Evolutionary conservation across 2,888 invertebrate species (phyloP).

Genomic region (Hypsopygia costalis): DNA sequence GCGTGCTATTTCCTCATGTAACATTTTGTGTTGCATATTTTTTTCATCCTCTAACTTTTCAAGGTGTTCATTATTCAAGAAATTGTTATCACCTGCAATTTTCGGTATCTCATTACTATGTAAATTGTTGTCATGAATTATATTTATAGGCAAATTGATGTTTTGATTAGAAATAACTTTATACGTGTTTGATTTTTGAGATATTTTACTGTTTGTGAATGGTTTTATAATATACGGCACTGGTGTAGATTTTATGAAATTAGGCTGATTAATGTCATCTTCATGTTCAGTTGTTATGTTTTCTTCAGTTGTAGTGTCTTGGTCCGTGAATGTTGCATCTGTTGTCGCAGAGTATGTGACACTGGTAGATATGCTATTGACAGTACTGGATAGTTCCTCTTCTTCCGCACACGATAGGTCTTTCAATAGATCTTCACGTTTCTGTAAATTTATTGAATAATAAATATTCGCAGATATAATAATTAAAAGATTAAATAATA

Average conservation of each 20-base stretch:
- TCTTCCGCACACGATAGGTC: conserved; percentile 81
- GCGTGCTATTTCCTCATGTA: conserved; percentile 66
- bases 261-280: conserved; percentile 39
- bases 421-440: conserved; percentile 81
- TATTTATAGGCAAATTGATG: conserved; percentile 30
- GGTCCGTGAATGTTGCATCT: conserved; percentile 41
- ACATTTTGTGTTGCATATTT: conserved; percentile 61
- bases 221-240: conserved; percentile 2
- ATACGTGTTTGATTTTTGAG: conserved; percentile 18
- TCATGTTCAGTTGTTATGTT: conserved; percentile 45
- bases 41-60: conserved; percentile 61
- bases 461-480: neutral
- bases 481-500: neutral
- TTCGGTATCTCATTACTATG: conserved; percentile 62
- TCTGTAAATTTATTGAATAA: conserved; percentile 55
- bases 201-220: conserved; percentile 11
- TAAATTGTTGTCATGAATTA: conserved; percentile 45
- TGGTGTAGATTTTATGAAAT: conserved; percentile 30
- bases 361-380: conserved; percentile 31
- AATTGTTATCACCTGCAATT: conserved; percentile 38
- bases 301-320: conserved; percentile 50
- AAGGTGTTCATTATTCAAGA: conserved; percentile 43
- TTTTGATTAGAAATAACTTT: conserved; percentile 37
- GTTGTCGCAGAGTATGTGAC: conserved; percentile 38
- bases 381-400: conserved; percentile 54